phyloP scores from a whole-genome alignment of 1,140 invertebrate genomes.

The Melitaea cinxia region DNA sequence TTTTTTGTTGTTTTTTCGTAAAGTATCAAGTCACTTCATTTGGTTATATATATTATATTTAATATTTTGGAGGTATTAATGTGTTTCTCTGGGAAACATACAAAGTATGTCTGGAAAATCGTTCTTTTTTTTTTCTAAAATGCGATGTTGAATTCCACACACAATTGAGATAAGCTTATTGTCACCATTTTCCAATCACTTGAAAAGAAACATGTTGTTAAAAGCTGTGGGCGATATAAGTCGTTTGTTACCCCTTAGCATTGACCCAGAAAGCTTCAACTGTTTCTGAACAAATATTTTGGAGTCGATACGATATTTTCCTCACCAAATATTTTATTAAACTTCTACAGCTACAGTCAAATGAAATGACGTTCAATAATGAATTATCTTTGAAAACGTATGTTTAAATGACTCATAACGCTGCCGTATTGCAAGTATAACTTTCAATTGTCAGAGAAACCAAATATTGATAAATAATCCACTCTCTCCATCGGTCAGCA shows the following conservation, averaged over 20 bases:
- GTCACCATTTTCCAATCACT: conserved; percentile 11
- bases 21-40: too few species aligned
- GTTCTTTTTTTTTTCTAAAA: too few species aligned
- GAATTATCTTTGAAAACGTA: not conserved
- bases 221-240: conserved; percentile 20
- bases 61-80: too few species aligned
- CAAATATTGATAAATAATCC: conserved; percentile 11
- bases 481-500: conserved; percentile 8
- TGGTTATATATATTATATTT: too few species aligned
- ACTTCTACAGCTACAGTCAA: not conserved
- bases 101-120: too few species aligned
- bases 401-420: not conserved
- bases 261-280: conserved; percentile 29
- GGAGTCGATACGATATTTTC: not conserved
- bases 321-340: not conserved
- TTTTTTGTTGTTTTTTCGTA: too few species aligned
- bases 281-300: conserved; percentile 9
- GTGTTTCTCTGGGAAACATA: too few species aligned
- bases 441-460: conserved; percentile 16
- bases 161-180: not conserved
- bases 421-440: conserved; percentile 13
- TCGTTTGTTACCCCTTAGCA: conserved; percentile 26
- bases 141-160: too few species aligned
- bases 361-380: not conserved
- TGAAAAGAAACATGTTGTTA: conserved; percentile 6